phyloP scores from a whole-genome alignment of 1,140 invertebrate species.

The Tetranychus cinnabarinus region DNA sequence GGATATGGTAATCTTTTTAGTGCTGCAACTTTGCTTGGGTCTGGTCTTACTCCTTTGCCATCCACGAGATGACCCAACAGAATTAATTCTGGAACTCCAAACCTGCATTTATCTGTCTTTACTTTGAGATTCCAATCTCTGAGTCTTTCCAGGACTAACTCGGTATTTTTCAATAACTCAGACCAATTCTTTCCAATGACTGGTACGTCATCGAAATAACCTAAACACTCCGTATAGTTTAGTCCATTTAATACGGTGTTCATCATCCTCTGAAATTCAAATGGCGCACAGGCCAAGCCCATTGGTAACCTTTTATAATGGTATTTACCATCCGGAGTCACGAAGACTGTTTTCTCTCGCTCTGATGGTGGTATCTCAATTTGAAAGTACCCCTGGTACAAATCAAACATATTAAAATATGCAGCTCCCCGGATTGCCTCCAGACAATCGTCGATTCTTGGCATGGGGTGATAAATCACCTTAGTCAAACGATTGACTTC shows the following conservation, averaged over 20 bases:
- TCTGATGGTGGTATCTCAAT: slow-evolving; percentile 18
- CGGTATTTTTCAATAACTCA: background rate
- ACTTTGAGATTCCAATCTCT: background rate
- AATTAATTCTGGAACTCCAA: slow-evolving; percentile 17
- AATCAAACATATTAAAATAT: no score
- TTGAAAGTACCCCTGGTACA: slow-evolving; percentile 23
- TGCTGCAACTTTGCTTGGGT: slow-evolving; percentile 19
- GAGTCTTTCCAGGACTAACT: background rate
- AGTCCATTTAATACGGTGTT: slow-evolving; percentile 4
- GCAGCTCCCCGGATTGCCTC: no score
- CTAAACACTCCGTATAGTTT: slow-evolving; percentile 3
- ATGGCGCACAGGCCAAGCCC: slow-evolving; percentile 11
- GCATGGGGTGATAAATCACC: no score
- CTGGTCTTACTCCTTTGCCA: slow-evolving; percentile 14
- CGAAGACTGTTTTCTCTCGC: slow-evolving; percentile 24
- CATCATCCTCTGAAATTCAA: slow-evolving; percentile 16
- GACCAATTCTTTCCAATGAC: slow-evolving; percentile 1
- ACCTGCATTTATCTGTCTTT: slow-evolving; percentile 1
- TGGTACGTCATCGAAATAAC: slow-evolving; percentile 15
- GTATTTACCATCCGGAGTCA: slow-evolving; percentile 19
- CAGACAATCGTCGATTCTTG: no score
- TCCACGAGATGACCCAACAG: slow-evolving; percentile 20
- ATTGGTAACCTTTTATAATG: slow-evolving; percentile 17
- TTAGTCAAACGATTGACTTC: no score
- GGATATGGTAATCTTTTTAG: slow-evolving; percentile 17